Percentiles rank a stretch among this genome's conserved stretches.
These are phyloP conservation scores for Frankliniella fusca DNA, from an alignment of 2,888 invertebrate species.

Conservation along the genomic window DNA sequence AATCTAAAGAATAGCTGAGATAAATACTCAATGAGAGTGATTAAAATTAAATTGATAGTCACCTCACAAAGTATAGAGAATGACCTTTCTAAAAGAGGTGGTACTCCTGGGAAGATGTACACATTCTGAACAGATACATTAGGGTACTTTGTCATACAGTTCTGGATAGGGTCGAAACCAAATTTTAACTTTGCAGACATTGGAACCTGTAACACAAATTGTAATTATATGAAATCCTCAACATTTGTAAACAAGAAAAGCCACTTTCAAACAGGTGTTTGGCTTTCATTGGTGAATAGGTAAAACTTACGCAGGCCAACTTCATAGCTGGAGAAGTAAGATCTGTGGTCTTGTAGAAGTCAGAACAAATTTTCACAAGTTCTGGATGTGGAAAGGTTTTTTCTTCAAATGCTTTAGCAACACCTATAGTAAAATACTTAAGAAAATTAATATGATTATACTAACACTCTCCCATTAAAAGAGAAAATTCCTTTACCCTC, in stretches of 20 bases:
- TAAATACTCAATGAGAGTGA: not conserved
- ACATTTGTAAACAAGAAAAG: too few species aligned
- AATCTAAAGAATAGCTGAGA: not conserved
- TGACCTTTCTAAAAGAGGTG: not conserved
- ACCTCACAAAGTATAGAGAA: not conserved
- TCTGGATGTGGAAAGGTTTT: not conserved
- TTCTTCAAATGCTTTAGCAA: not conserved
- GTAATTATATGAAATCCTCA: too few species aligned
- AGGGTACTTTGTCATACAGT: not conserved
- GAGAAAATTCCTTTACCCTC: not conserved
- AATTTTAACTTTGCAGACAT: not conserved
- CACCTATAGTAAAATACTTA: not conserved
- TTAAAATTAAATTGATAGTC: not conserved
- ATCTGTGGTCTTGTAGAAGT: not conserved
- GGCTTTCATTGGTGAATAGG: too few species aligned
- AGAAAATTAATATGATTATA: too few species aligned
- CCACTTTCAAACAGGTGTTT: too few species aligned
- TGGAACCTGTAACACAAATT: not conserved
- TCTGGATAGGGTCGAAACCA: not conserved
- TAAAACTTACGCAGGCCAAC: not conserved
- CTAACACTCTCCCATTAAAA: too few species aligned
- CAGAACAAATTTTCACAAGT: slow-evolving; percentile 3
- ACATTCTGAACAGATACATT: not conserved
- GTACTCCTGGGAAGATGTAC: not conserved
- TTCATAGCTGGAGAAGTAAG: not conserved